A percentile compares a stretch with the other conserved stretches of the same genome.
These are phyloP conservation scores for Amphimedon queenslandica DNA, from an alignment of 37 sponge, comb jelly and placozoan species.

Conservation along the genomic window DNA sequence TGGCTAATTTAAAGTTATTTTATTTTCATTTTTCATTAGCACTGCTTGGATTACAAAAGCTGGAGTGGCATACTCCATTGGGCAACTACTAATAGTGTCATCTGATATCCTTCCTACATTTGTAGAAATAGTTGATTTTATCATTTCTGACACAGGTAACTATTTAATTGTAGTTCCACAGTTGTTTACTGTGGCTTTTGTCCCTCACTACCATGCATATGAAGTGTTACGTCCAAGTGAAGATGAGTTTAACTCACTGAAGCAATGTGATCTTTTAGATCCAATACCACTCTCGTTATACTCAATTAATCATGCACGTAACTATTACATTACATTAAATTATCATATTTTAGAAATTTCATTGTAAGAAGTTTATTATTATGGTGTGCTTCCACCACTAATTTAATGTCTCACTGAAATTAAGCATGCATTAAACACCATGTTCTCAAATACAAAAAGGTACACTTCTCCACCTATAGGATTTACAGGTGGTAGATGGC, in stretches of 20 bases:
- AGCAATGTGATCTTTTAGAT: neutral
- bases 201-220: neutral
- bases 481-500: too few species aligned
- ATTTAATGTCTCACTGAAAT: too few species aligned
- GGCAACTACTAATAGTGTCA: too few species aligned
- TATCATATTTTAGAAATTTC: neutral
- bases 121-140: neutral
- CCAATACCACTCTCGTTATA: neutral
- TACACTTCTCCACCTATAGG: too few species aligned
- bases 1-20: too few species aligned
- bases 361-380: too few species aligned
- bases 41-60: too few species aligned
- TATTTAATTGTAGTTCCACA: neutral
- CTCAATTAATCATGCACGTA: neutral
- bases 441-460: too few species aligned
- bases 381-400: too few species aligned
- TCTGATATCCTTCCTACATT: neutral
- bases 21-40: too few species aligned
- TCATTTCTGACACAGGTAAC: neutral
- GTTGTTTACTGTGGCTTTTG: neutral
- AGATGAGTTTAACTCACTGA: neutral
- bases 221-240: neutral
- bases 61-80: too few species aligned
- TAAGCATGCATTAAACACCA: too few species aligned
- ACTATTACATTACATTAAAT: neutral